phyloP scores from a whole-genome alignment of 2,888 invertebrate genomes.

The Agrilus cyanescens region DNA sequence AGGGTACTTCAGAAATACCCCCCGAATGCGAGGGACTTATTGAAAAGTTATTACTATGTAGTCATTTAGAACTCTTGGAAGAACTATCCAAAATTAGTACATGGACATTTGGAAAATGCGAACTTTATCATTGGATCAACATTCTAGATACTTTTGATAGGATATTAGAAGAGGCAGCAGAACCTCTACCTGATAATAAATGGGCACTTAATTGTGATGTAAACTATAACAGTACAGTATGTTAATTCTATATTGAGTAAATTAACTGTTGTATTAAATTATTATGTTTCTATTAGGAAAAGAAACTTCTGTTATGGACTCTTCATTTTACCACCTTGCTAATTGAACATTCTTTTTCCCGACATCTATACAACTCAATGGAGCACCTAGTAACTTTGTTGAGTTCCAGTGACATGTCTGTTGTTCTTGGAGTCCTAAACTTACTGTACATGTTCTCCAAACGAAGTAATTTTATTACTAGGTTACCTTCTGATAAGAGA shows the following conservation, averaged over 20 bases:
- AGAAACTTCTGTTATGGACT: constrained; percentile 59
- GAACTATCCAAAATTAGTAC: constrained; percentile 63
- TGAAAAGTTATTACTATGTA: constrained; percentile 55
- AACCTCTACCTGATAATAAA: constrained; percentile 44
- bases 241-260: constrained; percentile 12
- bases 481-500: constrained; percentile 58
- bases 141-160: constrained; percentile 64
- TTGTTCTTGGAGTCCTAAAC: constrained; percentile 73
- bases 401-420: constrained; percentile 69
- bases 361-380: constrained; percentile 79
- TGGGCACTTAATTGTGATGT: constrained; percentile 67
- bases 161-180: constrained; percentile 63
- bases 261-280: not conserved
- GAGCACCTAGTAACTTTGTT: constrained; percentile 68
- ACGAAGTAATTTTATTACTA: constrained; percentile 73
- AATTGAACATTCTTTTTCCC: constrained; percentile 78
- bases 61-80: constrained; percentile 50
- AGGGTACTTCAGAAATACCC: constrained; percentile 73
- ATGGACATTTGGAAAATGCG: constrained; percentile 81
- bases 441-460: constrained; percentile 82
- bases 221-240: constrained; percentile 47
- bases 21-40: constrained; percentile 67
- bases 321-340: constrained; percentile 71
- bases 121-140: constrained; percentile 77
- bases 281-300: constrained; percentile 39